Conservation (phyloP, 1,140 invertebrate genomes). For the Drosophila elegans region DNA sequence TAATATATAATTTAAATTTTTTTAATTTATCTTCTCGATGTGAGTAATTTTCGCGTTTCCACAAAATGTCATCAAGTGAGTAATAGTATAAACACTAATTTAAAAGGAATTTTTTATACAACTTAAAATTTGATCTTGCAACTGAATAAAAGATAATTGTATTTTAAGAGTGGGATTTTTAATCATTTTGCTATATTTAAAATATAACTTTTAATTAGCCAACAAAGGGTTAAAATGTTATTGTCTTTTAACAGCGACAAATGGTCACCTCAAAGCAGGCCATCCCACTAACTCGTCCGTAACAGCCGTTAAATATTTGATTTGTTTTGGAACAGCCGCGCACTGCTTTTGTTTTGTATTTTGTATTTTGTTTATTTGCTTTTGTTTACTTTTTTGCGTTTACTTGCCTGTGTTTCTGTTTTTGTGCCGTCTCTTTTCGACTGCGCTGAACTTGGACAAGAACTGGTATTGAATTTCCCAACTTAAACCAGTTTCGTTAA, state of each 20-base stretch:
- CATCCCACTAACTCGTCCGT: conserved; percentile 4
- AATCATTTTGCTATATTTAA: too few species aligned
- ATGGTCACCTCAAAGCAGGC: conserved; percentile 25
- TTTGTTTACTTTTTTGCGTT: conserved; percentile 38
- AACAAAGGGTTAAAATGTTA: conserved; percentile 22
- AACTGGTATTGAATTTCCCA: conserved; percentile 69
- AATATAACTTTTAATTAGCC: neutral
- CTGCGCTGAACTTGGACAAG: conserved; percentile 69
- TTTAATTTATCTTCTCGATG: too few species aligned
- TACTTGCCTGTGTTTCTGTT: conserved; percentile 52
- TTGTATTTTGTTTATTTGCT: conserved; percentile 40
- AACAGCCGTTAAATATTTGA: conserved; percentile 36
- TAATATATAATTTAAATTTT: too few species aligned
- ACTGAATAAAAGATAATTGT: too few species aligned
- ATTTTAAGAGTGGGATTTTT: neutral
- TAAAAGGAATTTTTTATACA: too few species aligned
- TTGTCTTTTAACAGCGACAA: conserved; percentile 22
- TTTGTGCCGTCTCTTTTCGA: conserved; percentile 47
- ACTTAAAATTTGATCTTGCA: too few species aligned
- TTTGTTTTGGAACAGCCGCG: conserved; percentile 23
- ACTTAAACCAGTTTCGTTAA: conserved; percentile 28
- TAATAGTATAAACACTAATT: too few species aligned
- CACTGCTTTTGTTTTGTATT: conserved; percentile 26
- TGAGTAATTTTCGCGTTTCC: too few species aligned
- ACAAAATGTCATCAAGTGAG: too few species aligned